Conservation (phyloP, 2,113 vertebrate species). For the Dasyprocta punctata region DNA sequence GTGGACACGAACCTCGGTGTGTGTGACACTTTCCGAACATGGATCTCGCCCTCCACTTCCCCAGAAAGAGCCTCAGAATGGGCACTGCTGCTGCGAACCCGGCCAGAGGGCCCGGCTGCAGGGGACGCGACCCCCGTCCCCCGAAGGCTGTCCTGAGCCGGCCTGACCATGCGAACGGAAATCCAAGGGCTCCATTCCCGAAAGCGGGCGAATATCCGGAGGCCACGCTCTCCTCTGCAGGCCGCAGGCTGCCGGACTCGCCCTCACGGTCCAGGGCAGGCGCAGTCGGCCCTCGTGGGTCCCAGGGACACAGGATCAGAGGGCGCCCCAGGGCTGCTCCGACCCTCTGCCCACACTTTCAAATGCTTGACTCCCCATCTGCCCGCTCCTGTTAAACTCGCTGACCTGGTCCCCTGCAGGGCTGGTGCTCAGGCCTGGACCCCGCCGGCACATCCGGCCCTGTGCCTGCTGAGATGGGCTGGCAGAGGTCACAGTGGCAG, state of each 20-base stretch:
- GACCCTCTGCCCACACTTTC: background rate
- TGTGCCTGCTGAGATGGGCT: background rate
- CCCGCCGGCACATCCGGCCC: rapidly evolving
- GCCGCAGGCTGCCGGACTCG: background rate
- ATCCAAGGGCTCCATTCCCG: background rate
- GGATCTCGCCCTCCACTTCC: background rate
- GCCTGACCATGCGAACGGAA: background rate
- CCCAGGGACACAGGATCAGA: background rate
- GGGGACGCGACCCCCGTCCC: background rate
- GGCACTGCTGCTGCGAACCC: background rate
- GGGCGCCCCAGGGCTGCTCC: background rate
- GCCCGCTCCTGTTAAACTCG: background rate
- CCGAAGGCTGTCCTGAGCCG: background rate
- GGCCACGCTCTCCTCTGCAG: background rate
- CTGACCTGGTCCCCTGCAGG: background rate
- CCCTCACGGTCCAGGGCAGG: background rate
- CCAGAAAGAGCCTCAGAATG: background rate
- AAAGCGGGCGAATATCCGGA: too few species aligned
- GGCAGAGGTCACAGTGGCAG: background rate
- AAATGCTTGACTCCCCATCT: background rate
- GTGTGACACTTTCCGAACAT: background rate
- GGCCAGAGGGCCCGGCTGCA: background rate
- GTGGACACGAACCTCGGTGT: background rate
- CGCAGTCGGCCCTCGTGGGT: background rate
- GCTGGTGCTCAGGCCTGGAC: background rate